These are phyloP conservation scores for Graptemys geographica DNA, from an alignment of 2,797 vertebrate genomes.

Conservation along the genomic window DNA sequence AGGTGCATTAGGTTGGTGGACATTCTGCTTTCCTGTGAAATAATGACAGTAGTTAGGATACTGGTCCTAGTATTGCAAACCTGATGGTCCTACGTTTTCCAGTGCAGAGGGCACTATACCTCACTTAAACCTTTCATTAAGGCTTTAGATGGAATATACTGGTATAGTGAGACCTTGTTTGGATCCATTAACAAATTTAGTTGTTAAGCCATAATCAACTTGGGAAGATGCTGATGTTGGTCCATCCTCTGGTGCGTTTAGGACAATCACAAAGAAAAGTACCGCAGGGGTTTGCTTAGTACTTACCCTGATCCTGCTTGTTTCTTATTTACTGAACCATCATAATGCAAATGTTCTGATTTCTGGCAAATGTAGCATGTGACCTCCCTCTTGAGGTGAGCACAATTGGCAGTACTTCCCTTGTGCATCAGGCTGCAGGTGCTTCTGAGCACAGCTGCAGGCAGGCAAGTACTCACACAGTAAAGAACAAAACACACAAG, in stretches of 20 bases:
- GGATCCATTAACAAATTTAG: rapidly evolving
- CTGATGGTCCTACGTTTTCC: rapidly evolving
- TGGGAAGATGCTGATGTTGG: too few species aligned
- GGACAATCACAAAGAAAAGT: not conserved
- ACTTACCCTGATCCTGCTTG: not conserved
- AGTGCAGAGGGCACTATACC: rapidly evolving
- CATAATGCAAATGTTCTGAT: not conserved
- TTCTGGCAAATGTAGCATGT: not conserved
- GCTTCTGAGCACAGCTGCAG: too few species aligned
- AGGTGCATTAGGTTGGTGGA: too few species aligned
- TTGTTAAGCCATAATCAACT: not conserved
- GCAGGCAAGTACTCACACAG: rapidly evolving
- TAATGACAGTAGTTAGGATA: not conserved
- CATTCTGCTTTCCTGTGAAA: not conserved
- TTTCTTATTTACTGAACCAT: not conserved
- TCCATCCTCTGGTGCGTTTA: not conserved
- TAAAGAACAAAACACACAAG: rapidly evolving
- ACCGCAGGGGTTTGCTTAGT: not conserved
- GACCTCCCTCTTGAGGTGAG: not conserved
- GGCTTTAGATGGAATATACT: not conserved
- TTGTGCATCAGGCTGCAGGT: too few species aligned
- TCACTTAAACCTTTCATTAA: not conserved
- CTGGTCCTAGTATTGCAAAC: rapidly evolving
- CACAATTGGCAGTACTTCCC: too few species aligned
- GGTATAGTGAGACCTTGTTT: rapidly evolving